Evolutionary conservation across 2,888 invertebrate species (phyloP), one percentile per base, ranked within the genome.

Genomic region (Chymomyza caudatula): DNA sequence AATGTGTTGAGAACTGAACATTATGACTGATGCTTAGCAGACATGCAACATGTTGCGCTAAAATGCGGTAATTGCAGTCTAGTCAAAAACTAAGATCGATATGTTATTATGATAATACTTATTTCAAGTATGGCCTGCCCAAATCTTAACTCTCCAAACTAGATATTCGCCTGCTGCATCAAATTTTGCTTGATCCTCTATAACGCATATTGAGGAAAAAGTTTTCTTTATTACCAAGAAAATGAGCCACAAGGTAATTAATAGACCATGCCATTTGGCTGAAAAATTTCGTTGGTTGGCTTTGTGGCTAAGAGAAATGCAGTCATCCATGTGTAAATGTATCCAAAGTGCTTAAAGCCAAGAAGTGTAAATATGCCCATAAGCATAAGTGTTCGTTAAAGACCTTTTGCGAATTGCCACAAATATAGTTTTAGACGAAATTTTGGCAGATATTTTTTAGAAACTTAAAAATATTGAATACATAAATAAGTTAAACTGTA

Each of bases 261-360:
- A 82, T 82, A 82, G 82, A 82, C 82, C 82, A 82, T 85, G 75
- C 79, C 62, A 69, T 65, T 58, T 65, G 78, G 85, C 69, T 82
- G 85, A 81, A 76, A n/a, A 66, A 51, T 62, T 63, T 58, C 60
- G 47, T 57, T 43, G 29, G 13, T 15, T 20, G 54, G 6, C 25
- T 43, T 58, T 51, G 55, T 56, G 51, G 63, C 53, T 49, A 49
- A 65, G 64, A 60, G 67, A 77, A 78, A 69, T 47, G 23, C 49
- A 49, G 44, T 20, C 44, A 49, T 17, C 6, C 43, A 37, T 37
- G 29, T 37, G 29, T 37, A 37, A 37, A 37, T 37, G 11, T 11
- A 11, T 37, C 29, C 29, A 37, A 37, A 37, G 11, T 37, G 11
- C 11, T 37, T 37, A 37, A 37, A 13, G 11, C 29, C 15, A 52